A percentile compares a stretch with the other conserved stretches of the same genome.
These are phyloP conservation scores for Pantherophis alleghaniensis DNA, from an alignment of 2,797 vertebrate species.

Conservation along the genomic window DNA sequence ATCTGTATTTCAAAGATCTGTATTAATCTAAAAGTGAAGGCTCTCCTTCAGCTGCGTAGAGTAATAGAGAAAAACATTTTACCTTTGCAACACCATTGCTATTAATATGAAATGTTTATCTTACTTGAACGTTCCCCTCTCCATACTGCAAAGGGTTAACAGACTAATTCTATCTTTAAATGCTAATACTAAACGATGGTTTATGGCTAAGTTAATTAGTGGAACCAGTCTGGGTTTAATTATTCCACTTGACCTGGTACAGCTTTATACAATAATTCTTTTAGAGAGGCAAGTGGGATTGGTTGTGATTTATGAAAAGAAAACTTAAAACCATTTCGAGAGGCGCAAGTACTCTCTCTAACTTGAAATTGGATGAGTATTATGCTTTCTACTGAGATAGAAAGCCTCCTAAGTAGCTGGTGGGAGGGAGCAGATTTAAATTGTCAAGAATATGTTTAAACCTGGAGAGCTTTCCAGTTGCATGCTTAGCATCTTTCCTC, in stretches of 20 bases:
- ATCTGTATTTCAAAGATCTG: background rate
- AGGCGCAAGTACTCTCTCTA: conserved; percentile 52
- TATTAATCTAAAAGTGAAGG: background rate
- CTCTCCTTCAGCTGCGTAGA: background rate
- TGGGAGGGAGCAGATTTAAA: conserved; percentile 59
- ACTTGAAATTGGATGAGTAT: conserved; percentile 55
- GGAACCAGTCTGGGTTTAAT: conserved; percentile 66
- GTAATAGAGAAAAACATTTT: background rate
- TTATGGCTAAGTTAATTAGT: conserved; percentile 71
- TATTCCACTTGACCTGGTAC: conserved; percentile 68
- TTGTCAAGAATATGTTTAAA: conserved; percentile 66
- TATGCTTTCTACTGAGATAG: conserved; percentile 51
- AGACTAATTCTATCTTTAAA: conserved; percentile 51
- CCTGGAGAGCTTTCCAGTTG: conserved; percentile 57
- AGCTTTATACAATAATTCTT: conserved; percentile 68
- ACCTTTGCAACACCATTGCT: background rate
- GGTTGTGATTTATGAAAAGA: conserved; percentile 50
- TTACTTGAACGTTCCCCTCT: background rate
- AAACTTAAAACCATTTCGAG: conserved; percentile 60
- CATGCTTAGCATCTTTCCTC: conserved; percentile 52
- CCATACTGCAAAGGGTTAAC: conserved; percentile 56
- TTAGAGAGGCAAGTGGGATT: conserved; percentile 55
- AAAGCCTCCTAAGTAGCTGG: conserved; percentile 47
- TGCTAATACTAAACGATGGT: conserved; percentile 67
- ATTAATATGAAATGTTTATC: background rate